Evolutionary conservation across 2,797 vertebrate species (phyloP), one percentile per base, ranked within the genome.

Genomic region (Carcharodon carcharias): DNA sequence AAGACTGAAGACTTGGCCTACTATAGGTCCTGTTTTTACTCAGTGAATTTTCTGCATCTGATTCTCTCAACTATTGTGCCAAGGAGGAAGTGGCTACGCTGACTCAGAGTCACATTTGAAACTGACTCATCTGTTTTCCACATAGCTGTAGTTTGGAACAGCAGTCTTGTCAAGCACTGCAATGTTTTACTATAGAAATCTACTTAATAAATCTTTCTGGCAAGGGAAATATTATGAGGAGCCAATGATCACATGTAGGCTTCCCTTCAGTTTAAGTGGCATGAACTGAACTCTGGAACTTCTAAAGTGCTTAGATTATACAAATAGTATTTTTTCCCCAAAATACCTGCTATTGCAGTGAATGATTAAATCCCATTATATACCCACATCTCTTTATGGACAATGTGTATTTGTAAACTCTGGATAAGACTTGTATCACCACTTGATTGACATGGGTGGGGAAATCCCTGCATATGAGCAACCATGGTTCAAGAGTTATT

Each of bases 81-180:
- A 95, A 95, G 69, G 97, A 97, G 97, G 97, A 95, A 95, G 50
- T 95, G 69, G 94, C 69, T 35, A 96, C 63, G 97, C 97, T 98
- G 98, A 98, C 96, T 98, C 98, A 98, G 96, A n/a, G 97, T 97
- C 97, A 97, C 97, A 97, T 97, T 97, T 97, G 97, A 97, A 96
- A 97, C 97, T 98, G 98, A 98, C 97, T 98, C 98, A 97, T 97
- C 96, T 95, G 94, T 96, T 96, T 97, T 96, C 96, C 69, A 95
- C 94, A 69, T 71, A 71, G 65, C 28, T 73, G 45, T 31, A 77
- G 45, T 95, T 95, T 71, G 94, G 69, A 56, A 50, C 67, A 73
- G 94, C 94, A 73, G 50, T 1, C 67, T 28, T 56, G 67, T 56
- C 69, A 56, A 95, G 94, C 31, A n/a, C 31, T n/a, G 50, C 50